Percentiles rank a stretch among this genome's conserved stretches.
Evolutionary conservation across 2,113 vertebrate genomes (phyloP).

Genomic region (Miniopterus natalensis): DNA sequence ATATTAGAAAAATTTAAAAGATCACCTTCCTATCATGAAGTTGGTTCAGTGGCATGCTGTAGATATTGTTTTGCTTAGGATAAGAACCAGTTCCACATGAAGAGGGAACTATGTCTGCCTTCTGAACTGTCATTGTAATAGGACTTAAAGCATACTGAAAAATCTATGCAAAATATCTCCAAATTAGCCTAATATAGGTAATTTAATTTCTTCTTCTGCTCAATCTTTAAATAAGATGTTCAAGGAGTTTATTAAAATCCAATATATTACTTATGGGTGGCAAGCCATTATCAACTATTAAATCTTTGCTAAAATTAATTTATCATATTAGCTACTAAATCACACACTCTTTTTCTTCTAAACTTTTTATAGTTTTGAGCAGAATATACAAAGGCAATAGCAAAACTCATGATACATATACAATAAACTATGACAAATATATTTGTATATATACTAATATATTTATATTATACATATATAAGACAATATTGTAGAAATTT

Average conservation of each 20-base stretch:
- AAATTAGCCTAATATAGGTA: not conserved
- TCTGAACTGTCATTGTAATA: not conserved
- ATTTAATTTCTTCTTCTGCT: not conserved
- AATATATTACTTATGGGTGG: not conserved
- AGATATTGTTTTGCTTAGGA: not conserved
- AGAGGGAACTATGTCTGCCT: not conserved
- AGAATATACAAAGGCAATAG: not conserved
- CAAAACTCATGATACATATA: not conserved
- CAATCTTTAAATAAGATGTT: not conserved
- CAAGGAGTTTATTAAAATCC: not conserved
- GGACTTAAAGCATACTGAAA: not conserved
- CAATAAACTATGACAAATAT: not conserved
- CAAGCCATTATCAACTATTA: not conserved
- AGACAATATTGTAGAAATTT: not conserved
- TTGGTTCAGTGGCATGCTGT: not conserved
- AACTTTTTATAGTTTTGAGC: constrained; percentile 20
- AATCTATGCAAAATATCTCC: not conserved
- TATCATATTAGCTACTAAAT: not conserved
- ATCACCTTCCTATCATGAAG: not conserved
- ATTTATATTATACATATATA: not conserved
- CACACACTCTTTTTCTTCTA: not conserved
- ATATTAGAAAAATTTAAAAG: not conserved
- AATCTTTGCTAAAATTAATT: constrained; percentile 8
- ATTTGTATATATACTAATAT: not conserved
- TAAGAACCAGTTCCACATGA: not conserved